phyloP scores from a whole-genome alignment of 1,140 invertebrate species.

The Araneus ventricosus region DNA sequence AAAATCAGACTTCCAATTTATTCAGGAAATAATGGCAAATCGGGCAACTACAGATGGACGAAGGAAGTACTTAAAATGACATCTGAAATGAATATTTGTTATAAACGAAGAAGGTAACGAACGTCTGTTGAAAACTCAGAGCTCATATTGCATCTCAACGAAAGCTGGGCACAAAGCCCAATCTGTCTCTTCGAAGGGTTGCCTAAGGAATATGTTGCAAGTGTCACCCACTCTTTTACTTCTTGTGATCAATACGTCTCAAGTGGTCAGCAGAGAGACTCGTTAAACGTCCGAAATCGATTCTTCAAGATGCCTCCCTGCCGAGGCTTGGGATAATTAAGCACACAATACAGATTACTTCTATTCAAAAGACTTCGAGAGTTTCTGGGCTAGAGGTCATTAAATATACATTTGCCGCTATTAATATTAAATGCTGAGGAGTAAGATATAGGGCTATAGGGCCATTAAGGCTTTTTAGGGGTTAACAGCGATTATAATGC shows the following conservation, averaged over 20 bases:
- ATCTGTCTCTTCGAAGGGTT: neutral
- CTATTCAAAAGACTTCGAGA: neutral
- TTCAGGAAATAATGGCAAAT: too few relatives aligned
- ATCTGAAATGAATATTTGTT: too few relatives aligned
- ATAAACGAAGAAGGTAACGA: too few relatives aligned
- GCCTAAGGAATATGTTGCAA: neutral
- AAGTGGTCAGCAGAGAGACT: neutral
- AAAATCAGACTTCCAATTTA: too few relatives aligned
- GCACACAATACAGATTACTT: slow-evolving; percentile 7
- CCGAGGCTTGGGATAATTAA: neutral
- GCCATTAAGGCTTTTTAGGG: neutral
- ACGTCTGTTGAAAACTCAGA: too few relatives aligned
- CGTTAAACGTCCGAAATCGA: neutral
- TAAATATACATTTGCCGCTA: slow-evolving; percentile 10
- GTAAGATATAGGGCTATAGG: neutral
- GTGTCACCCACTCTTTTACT: neutral
- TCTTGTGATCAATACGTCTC: slow-evolving; percentile 14
- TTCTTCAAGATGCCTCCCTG: neutral
- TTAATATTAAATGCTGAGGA: slow-evolving; percentile 4
- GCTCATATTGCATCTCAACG: neutral
- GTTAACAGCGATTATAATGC: neutral
- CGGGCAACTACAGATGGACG: too few relatives aligned
- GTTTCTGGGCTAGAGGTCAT: neutral
- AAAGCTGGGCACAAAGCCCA: neutral
- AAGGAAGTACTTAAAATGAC: too few relatives aligned